A percentile compares a stretch with the other conserved stretches of the same genome.
Conservation (phyloP, 2,113 vertebrate genomes). For the Prinia subflava region DNA sequence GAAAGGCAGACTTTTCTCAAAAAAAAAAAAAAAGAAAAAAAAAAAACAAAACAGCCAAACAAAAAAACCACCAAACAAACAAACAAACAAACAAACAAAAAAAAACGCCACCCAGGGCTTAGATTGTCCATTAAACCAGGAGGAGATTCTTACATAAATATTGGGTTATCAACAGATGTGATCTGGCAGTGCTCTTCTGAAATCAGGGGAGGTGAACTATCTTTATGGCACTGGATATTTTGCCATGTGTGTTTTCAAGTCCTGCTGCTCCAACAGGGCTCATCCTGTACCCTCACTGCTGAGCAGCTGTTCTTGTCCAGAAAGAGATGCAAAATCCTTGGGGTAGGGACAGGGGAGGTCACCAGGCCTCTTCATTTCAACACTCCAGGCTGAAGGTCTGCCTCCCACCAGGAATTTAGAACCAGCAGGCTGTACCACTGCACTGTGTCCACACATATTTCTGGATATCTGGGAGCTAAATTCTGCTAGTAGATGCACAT, state of each 20-base stretch:
- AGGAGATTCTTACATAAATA: neutral
- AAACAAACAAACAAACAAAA: neutral
- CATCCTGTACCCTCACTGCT: fast-evolving
- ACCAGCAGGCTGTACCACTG: neutral
- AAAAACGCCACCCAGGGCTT: neutral
- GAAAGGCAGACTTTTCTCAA: neutral
- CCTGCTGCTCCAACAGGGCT: neutral
- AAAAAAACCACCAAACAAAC: no score
- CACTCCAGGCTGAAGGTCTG: neutral
- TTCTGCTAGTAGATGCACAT: neutral
- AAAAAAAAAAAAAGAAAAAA: no score
- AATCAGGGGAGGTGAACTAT: neutral
- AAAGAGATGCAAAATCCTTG: neutral
- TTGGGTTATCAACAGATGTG: neutral
- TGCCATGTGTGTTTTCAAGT: neutral
- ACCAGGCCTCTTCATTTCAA: neutral
- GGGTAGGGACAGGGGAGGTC: neutral
- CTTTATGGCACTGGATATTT: neutral
- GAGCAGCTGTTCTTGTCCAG: neutral
- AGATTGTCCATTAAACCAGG: neutral
- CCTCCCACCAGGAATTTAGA: neutral
- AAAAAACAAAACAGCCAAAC: no score
- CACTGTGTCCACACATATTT: neutral
- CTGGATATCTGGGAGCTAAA: neutral
- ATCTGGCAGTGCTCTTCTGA: neutral